Evolutionary conservation across 2,113 vertebrate genomes (phyloP), one percentile per base, ranked within the genome.

Genomic region (Ancistrus triradiatus): DNA sequence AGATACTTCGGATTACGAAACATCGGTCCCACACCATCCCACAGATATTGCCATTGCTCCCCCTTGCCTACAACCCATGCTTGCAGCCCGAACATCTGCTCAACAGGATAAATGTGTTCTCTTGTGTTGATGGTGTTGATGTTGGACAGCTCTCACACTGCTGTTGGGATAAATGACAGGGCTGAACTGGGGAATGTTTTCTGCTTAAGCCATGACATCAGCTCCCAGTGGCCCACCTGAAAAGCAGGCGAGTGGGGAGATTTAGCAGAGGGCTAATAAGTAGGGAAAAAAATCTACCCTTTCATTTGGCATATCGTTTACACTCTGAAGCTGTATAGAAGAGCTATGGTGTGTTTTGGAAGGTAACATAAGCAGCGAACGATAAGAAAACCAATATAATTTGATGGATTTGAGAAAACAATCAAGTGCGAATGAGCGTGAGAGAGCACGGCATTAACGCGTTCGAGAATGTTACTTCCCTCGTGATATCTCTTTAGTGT

Each of bases 61-160:
- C 28, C 35, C 13, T 14, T 55, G 17, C 48, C 31, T 22, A 48
- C 35, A 15, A 9, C 58, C 15, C 48, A 25, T 42, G 7, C 43
- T 68, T n/a, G n/a, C n/a, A 58, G 38, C 25, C 19, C 6, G 42
- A 67, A 53, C 63, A 71, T 67, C 68, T 71, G 63, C 51, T 59
- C 35, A 22, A 59, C 47, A 59, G 27, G 40, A 52, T 49, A 27
- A 66, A 61, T 40, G 49, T 22, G 27, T 38, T 68, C 49, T 37
- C 53, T 59, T 59, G 70, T 73, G 70, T 31, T 31, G n/a, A n/a
- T 37, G 35, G n/a, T 5, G n/a, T 58, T 59, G 55, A 64, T 48
- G 31, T 46, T 63, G 48, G 47, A 68, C 11, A 52, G 59, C 38
- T 9, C 8, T 68, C 28, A 59, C 35, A 52, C 14, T 63, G 22